Evolutionary conservation across 2,113 vertebrate genomes (phyloP), one percentile per base, ranked within the genome.

Genomic region (Corydoras sp.): DNA sequence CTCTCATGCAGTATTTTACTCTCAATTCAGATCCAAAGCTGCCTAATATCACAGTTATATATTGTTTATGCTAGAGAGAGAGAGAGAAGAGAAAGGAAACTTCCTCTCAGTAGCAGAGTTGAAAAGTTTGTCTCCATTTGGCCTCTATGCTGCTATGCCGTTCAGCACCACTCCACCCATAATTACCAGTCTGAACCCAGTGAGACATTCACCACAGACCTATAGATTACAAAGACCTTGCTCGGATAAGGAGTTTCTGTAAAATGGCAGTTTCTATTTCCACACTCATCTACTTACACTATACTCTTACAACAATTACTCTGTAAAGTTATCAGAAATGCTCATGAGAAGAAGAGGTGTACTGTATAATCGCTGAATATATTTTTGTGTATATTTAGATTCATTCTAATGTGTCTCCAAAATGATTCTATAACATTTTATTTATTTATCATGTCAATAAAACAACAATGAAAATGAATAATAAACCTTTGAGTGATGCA

Each of bases 191-290:
- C 76, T 84, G 69, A 79, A 76, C 62, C 58, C 69, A 65, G 50
- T 18, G 58, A 81, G 79, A 71, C 72, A 48, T 73, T 77, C 62
- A 79, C 81, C 81, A 74, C 79, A 80, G 69, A 75, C 76, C 72
- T 71, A 63, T 69, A 79, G 79, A 81, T 82, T 73, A 78, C 68
- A 82, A 75, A 82, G 77, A 58, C 64, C 56, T 49, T 64, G 58
- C 65, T 79, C 71, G 66, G 73, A 77, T 66, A 32, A 77, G 59
- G 65, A 79, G 68, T 58, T 75, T 80, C 71, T 63, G 66, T 62
- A 77, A 82, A 84, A 80, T 80, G 62, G 71, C 79, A 72, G 77
- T 80, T 84, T 76, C 82, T 82, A 81, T 84, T 84, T 82, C 67
- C 77, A 76, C 63, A 48, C 54, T 12, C 51, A 63, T 60, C 58